phyloP scores from a whole-genome alignment of 1,140 invertebrate genomes.

The Sarcophaga bullata region DNA sequence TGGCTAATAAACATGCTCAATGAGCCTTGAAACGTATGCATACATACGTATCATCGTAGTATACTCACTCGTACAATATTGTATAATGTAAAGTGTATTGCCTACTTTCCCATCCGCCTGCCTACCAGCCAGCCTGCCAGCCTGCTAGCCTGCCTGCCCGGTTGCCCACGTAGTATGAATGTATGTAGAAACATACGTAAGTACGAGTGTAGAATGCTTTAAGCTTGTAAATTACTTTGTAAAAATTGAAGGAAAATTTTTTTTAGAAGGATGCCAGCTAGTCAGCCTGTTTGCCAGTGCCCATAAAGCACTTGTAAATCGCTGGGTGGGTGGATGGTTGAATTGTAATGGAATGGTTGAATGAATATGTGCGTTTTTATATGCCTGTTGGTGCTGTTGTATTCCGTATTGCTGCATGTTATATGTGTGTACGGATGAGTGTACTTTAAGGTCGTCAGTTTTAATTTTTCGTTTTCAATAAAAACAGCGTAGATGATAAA shows the following conservation, averaged over 20 bases:
- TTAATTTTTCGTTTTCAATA: slow-evolving; percentile 20
- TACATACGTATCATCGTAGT: not conserved
- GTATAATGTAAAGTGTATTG: not conserved
- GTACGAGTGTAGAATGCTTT: not conserved
- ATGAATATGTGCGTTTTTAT: too few species aligned
- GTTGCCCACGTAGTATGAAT: not conserved
- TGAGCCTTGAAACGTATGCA: slow-evolving; percentile 51
- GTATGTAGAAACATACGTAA: not conserved
- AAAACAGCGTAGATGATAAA: not conserved
- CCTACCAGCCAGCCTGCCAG: not conserved
- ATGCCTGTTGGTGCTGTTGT: too few species aligned
- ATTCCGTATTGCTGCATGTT: not conserved
- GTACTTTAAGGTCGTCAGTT: slow-evolving; percentile 33
- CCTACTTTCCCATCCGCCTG: not conserved
- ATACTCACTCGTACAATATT: not conserved
- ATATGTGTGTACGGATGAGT: not conserved
- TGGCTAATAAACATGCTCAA: slow-evolving; percentile 64
- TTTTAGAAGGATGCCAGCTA: not conserved
- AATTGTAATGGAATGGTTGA: not conserved
- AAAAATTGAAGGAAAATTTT: not conserved
- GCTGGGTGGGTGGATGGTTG: slow-evolving; percentile 12
- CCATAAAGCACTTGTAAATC: slow-evolving; percentile 3
- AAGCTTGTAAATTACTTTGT: slow-evolving; percentile 4
- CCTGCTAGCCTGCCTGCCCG: not conserved
- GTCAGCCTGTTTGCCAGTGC: not conserved